Base-by-base conservation (phyloP, 2,888 invertebrate species). In the Penaeus monodon region DNA sequence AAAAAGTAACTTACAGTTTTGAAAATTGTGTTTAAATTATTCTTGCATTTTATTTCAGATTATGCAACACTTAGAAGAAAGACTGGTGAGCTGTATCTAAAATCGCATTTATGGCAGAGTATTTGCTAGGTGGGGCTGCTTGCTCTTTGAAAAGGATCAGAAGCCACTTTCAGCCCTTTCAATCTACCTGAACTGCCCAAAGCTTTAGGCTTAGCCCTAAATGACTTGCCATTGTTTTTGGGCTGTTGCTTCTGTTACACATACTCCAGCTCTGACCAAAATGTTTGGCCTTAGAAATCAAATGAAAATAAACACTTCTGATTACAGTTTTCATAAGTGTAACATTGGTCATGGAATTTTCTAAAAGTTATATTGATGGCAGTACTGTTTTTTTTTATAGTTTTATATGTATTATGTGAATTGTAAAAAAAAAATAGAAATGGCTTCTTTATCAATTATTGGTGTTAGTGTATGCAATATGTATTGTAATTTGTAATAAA, bases 221-320 rank as follows among this genome's bases (percentile, higher is more conserved):
- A 96, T 91, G 98, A 98, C 92, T 95, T 98, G 17, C 97, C 97
- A 0, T 93, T 98, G 27, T 92, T 98, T 70, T 93, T 97, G 82
- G n/a, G 96, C 97, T 0, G 95, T 97, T 64, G 97, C 97, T 24
- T 96, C 96, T 0, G n/a, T n/a, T n/a, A 96, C 97, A 8, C 97
- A 97, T 92, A 95, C 96, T 24, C 97, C 97, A 24, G 95, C 96
- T 93, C 94, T 97, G 74, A 95, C 96, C 4, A 94, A 95, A 81
- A 95, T 95, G 93, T 96, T 96, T 92, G 96, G 96, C 57, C 94
- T 97, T 68, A 95, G 95, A 91, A n/a, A 95, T 96, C 27, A 88
- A 90, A 84, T 91, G 85, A 90, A 68, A 65, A 8, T 20, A 1
- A 73, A 73, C 27, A 73, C 27, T 73, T 73, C 33, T 73, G 73